Evolutionary conservation across 2,113 vertebrate species (phyloP).

Genomic region (Turdus rufiventris): DNA sequence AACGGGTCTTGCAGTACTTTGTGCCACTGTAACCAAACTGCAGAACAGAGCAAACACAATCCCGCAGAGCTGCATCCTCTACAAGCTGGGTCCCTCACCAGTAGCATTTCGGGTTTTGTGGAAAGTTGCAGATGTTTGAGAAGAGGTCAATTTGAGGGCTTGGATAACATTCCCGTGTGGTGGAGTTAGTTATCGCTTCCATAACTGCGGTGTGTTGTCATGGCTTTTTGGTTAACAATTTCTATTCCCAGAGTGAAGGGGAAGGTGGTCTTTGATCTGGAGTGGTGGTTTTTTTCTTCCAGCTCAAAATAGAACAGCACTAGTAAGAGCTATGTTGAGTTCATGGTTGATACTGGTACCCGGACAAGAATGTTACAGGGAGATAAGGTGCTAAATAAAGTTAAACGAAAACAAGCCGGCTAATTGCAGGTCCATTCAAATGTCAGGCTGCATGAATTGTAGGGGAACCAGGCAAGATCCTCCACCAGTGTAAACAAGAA

Average conservation of each 20-base stretch:
- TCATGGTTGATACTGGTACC: conserved; percentile 46
- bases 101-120: background rate
- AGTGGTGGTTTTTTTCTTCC: background rate
- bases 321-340: conserved; percentile 25
- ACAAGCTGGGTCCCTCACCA: background rate
- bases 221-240: background rate
- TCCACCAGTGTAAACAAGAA: background rate
- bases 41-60: background rate
- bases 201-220: background rate
- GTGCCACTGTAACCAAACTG: background rate
- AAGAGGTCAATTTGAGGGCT: background rate
- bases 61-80: background rate
- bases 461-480: background rate
- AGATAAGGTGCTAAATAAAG: conserved; percentile 72
- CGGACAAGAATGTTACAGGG: conserved; percentile 40
- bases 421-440: conserved; percentile 40
- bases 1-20: background rate
- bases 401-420: conserved; percentile 34
- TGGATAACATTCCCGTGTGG: background rate
- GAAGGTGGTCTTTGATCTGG: background rate
- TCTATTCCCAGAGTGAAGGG: background rate
- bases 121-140: background rate
- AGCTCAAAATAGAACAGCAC: conserved; percentile 36
- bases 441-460: background rate
- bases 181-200: background rate